Percentiles rank a stretch among this genome's conserved stretches.
These are phyloP conservation scores for Caenorhabditis sp. DNA, from an alignment of 2,888 invertebrate genomes.

Conservation along the genomic window DNA sequence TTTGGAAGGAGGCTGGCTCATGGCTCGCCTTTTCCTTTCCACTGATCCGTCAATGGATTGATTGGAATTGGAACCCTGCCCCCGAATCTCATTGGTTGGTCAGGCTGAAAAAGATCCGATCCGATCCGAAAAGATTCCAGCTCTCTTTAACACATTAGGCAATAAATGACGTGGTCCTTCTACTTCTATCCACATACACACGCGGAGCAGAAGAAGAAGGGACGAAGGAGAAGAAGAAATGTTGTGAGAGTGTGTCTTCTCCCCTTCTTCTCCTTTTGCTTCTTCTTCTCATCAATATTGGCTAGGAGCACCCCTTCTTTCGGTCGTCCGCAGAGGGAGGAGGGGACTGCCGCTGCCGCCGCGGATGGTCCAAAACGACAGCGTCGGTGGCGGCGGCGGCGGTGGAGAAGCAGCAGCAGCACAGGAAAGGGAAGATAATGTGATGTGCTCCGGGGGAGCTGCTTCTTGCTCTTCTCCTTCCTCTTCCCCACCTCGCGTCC, in stretches of 20 bases:
- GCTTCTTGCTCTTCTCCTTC: conserved; percentile 22
- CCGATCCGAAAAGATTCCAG: not conserved
- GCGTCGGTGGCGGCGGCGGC: too few species aligned
- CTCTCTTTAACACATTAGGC: conserved; percentile 14
- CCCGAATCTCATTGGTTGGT: too few species aligned
- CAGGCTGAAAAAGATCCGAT: too few species aligned
- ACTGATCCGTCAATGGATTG: too few species aligned
- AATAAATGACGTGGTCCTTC: conserved; percentile 22
- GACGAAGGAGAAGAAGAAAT: not conserved
- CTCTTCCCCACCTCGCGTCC: conserved; percentile 11
- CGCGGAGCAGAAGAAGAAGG: too few species aligned
- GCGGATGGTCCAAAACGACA: conserved; percentile 14
- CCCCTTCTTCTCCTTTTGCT: conserved; percentile 1
- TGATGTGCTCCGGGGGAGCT: conserved; percentile 32
- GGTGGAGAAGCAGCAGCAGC: not conserved
- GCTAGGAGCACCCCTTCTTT: not conserved
- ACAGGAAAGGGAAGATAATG: conserved; percentile 42
- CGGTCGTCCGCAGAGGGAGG: not conserved
- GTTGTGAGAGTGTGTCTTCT: conserved; percentile 10
- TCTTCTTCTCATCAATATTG: conserved; percentile 20
- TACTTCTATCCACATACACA: too few species aligned
- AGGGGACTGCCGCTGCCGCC: too few species aligned
- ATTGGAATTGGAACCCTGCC: too few species aligned
- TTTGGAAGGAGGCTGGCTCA: not conserved
- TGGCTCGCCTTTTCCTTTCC: too few species aligned